These are phyloP conservation scores for Agonopterix subpropinquella DNA, from an alignment of 2,888 invertebrate species.

Conservation along the genomic window DNA sequence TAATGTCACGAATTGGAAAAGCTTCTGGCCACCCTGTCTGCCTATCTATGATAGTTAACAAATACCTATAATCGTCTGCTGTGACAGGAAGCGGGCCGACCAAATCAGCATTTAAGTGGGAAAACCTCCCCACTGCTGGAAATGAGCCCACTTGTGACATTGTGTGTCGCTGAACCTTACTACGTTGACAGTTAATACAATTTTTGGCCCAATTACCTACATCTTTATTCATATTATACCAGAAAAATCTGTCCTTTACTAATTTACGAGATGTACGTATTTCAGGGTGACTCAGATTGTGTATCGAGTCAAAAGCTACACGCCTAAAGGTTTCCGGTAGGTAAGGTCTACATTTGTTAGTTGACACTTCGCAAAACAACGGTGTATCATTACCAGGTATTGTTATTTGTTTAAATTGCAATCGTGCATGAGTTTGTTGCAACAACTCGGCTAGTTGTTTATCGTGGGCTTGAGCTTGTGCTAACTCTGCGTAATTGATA, in stretches of 20 bases:
- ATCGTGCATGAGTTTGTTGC: not conserved
- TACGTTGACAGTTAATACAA: conserved; percentile 2
- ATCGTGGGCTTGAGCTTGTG: not conserved
- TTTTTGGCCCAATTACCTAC: conserved; percentile 4
- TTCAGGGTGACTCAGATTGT: conserved; percentile 9
- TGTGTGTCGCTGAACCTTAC: not conserved
- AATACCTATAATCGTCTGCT: no score
- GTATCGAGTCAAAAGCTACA: conserved; percentile 6
- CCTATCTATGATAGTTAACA: no score
- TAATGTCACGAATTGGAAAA: no score
- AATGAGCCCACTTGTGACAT: not conserved
- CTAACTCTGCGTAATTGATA: conserved; percentile 2
- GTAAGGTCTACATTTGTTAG: conserved; percentile 1
- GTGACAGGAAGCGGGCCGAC: no score
- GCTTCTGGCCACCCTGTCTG: no score
- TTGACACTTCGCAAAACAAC: conserved; percentile 6
- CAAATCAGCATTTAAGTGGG: not conserved
- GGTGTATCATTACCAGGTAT: not conserved
- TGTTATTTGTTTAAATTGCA: not conserved
- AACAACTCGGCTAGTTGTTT: not conserved
- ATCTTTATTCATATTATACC: conserved; percentile 8
- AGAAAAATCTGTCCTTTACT: conserved; percentile 5
- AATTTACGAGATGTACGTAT: conserved; percentile 7
- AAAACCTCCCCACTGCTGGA: not conserved
- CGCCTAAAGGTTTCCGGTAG: conserved; percentile 2